Conservation (phyloP, 2,113 vertebrate species). For the Leptobrachium leishanense region DNA sequence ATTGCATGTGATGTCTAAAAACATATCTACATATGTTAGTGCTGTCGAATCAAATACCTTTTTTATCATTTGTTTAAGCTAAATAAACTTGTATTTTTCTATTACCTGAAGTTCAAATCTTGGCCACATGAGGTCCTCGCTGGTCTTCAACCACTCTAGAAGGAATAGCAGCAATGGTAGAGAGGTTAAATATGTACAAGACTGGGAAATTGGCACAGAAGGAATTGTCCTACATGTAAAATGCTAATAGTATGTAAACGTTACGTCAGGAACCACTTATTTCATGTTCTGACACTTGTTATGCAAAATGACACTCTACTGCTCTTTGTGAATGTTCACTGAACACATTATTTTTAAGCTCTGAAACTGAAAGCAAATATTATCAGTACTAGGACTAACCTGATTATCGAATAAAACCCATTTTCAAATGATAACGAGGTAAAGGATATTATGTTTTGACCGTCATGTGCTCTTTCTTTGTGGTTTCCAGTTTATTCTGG, state of each 20-base stretch:
- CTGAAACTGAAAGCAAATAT: not conserved
- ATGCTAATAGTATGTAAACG: too few species aligned
- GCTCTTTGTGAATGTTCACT: not conserved
- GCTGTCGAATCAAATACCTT: too few species aligned
- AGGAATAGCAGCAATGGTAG: not conserved
- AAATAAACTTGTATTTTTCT: too few species aligned
- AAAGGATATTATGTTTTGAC: not conserved
- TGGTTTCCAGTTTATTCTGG: conserved; percentile 26
- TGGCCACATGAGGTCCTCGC: conserved; percentile 35
- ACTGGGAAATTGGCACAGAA: not conserved
- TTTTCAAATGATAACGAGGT: not conserved
- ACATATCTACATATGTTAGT: too few species aligned
- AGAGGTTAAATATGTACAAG: not conserved
- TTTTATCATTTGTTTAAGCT: too few species aligned
- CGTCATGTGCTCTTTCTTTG: conserved; percentile 4
- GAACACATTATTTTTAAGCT: not conserved
- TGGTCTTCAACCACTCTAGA: conserved; percentile 5
- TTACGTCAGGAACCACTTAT: too few species aligned
- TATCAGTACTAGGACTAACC: not conserved
- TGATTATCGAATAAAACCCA: not conserved
- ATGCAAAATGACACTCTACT: not conserved
- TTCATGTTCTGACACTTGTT: not conserved
- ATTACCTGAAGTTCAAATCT: not conserved
- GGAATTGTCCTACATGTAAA: too few species aligned
- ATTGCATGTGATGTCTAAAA: too few species aligned